phyloP scores from a whole-genome alignment of 2,888 invertebrate genomes.

The Caenorhabditis sp. region DNA sequence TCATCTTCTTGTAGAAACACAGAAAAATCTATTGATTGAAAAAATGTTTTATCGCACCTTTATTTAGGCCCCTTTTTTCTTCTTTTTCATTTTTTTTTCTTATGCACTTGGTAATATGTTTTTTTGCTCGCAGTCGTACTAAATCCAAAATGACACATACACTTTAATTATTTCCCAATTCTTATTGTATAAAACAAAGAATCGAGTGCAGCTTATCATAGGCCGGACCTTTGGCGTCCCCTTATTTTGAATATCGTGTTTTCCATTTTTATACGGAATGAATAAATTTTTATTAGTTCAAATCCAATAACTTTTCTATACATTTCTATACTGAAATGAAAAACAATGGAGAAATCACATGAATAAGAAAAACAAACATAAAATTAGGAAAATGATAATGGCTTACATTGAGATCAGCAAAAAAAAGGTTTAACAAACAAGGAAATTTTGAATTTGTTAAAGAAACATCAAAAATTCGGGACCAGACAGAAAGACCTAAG shows the following conservation, averaged over 20 bases:
- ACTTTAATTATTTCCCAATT: neutral
- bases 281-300: neutral
- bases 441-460: neutral
- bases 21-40: neutral
- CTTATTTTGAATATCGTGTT: constrained; percentile 4
- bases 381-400: neutral
- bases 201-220: constrained; percentile 13
- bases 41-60: neutral
- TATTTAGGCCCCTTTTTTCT: neutral
- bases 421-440: neutral
- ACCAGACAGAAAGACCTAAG: neutral
- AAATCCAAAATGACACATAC: neutral
- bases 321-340: neutral
- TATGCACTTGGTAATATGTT: neutral
- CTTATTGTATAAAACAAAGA: constrained; percentile 30
- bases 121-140: neutral
- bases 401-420: neutral
- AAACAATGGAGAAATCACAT: neutral
- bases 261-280: constrained; percentile 5
- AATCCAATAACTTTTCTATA: neutral
- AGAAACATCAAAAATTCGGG: neutral
- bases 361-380: neutral
- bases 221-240: neutral
- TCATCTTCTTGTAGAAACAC: neutral
- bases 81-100: neutral